phyloP scores from a whole-genome alignment of 1,140 invertebrate species.

The Vanessa tameamea region DNA sequence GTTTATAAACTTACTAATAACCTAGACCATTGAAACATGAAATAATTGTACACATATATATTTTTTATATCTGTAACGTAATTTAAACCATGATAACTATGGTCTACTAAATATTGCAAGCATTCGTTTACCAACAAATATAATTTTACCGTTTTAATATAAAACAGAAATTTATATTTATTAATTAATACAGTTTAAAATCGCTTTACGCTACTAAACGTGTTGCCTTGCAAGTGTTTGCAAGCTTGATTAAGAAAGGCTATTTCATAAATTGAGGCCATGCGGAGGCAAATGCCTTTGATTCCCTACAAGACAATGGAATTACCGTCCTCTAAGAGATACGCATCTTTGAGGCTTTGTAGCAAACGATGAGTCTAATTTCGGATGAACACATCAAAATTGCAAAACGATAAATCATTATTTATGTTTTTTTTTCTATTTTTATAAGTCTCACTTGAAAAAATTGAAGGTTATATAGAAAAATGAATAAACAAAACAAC shows the following conservation, averaged over 20 bases:
- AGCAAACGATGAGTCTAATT: not conserved
- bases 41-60: too few relatives aligned
- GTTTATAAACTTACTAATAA: too few relatives aligned
- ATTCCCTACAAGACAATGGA: slow-evolving; percentile 36
- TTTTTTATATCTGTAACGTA: too few relatives aligned
- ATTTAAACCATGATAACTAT: not conserved
- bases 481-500: too few relatives aligned
- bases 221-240: not conserved
- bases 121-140: not conserved
- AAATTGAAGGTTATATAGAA: too few relatives aligned
- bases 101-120: not conserved
- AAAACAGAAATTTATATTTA: not conserved
- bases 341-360: slow-evolving; percentile 24
- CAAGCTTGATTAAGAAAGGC: slow-evolving; percentile 31
- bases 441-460: too few relatives aligned
- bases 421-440: too few relatives aligned
- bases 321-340: slow-evolving; percentile 22
- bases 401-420: not conserved
- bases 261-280: slow-evolving; percentile 28
- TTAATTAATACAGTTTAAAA: slow-evolving; percentile 5
- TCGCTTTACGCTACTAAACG: not conserved
- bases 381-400: not conserved
- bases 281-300: slow-evolving; percentile 23
- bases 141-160: not conserved
- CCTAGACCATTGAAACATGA: too few relatives aligned